These are phyloP conservation scores for Antedon bifida DNA, from an alignment of 35 echinoderm and acorn worm species.

Conservation along the genomic window DNA sequence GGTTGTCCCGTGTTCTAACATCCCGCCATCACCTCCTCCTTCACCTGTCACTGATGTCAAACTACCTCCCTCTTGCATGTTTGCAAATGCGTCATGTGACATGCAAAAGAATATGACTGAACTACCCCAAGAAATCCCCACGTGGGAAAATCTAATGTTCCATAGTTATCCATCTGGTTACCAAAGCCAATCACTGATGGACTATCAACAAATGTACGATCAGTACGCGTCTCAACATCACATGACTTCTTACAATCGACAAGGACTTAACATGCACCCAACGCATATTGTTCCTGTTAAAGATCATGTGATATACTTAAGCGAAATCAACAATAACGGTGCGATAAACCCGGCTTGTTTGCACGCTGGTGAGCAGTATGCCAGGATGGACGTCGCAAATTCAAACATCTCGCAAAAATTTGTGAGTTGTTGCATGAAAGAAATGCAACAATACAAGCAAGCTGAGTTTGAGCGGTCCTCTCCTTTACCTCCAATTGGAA, in stretches of 20 bases:
- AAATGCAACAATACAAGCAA: slow-evolving; percentile 12
- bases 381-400: background rate
- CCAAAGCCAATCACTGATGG: background rate
- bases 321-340: slow-evolving; percentile 55
- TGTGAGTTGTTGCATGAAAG: background rate
- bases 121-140: slow-evolving; percentile 10
- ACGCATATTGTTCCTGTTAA: background rate
- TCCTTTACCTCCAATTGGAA: slow-evolving; percentile 47
- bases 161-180: background rate
- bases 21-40: slow-evolving; percentile 13
- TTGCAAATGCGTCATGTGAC: slow-evolving; percentile 11
- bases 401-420: background rate
- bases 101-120: slow-evolving; percentile 23
- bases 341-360: slow-evolving; percentile 65
- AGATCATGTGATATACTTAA: slow-evolving; percentile 10
- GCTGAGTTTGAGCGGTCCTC: slow-evolving; percentile 15
- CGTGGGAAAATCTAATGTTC: slow-evolving; percentile 15
- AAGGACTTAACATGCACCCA: background rate
- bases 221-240: background rate
- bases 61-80: slow-evolving; percentile 14
- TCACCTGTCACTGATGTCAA: background rate
- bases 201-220: background rate
- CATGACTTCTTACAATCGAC: background rate
- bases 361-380: slow-evolving; percentile 27
- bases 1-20: background rate